Percentiles rank a stretch among this genome's conserved stretches.
Conservation (phyloP, 2,888 invertebrate genomes). For the Thecocarcelia acutangulata region DNA sequence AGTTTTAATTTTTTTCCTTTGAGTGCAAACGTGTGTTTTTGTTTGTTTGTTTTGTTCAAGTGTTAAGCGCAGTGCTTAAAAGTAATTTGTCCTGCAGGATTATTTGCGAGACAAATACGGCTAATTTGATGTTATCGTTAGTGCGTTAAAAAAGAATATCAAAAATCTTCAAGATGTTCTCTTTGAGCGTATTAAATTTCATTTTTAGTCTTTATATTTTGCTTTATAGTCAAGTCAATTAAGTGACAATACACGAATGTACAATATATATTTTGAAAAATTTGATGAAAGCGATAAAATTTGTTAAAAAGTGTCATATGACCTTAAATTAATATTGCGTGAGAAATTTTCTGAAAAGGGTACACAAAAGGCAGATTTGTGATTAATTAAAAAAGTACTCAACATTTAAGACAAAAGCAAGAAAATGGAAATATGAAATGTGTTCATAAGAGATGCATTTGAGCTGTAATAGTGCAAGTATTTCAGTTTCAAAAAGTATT, state of each 20-base stretch:
- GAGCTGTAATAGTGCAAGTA: no score
- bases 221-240: slow-evolving; percentile 57
- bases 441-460: no score
- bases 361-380: neutral
- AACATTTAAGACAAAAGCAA: neutral
- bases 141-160: slow-evolving; percentile 6
- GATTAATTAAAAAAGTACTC: neutral
- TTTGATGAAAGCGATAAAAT: slow-evolving; percentile 44
- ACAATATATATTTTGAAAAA: slow-evolving; percentile 28
- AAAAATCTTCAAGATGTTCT: slow-evolving; percentile 44
- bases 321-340: slow-evolving; percentile 45
- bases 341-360: slow-evolving; percentile 42
- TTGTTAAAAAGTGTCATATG: slow-evolving; percentile 43
- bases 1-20: slow-evolving; percentile 34
- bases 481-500: no score
- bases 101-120: slow-evolving; percentile 47
- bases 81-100: slow-evolving; percentile 50
- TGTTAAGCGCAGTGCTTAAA: slow-evolving; percentile 62
- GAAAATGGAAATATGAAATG: neutral
- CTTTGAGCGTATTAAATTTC: slow-evolving; percentile 36
- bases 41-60: slow-evolving; percentile 43
- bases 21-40: neutral
- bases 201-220: slow-evolving; percentile 16
- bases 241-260: slow-evolving; percentile 60
- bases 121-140: slow-evolving; percentile 61